phyloP scores from a whole-genome alignment of 2,888 invertebrate species.

The Mechanitis mazaeus region DNA sequence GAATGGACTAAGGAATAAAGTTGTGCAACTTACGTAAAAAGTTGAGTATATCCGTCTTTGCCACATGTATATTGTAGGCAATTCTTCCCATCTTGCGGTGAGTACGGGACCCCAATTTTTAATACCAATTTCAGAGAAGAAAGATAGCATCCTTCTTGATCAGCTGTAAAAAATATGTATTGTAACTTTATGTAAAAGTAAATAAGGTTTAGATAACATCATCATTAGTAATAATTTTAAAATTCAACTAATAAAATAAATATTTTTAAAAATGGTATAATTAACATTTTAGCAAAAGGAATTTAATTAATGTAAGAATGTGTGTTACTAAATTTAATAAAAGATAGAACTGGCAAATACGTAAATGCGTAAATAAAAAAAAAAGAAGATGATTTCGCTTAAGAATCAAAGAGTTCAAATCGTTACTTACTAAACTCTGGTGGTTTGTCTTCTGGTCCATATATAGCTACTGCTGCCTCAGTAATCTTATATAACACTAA shows the following conservation, averaged over 20 bases:
- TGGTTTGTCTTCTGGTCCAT: constrained; percentile 21
- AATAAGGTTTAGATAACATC: too few species aligned
- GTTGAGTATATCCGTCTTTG: constrained; percentile 9
- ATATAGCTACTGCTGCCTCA: constrained; percentile 18
- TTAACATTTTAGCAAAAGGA: too few species aligned
- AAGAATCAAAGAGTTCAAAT: background rate
- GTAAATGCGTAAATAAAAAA: too few species aligned
- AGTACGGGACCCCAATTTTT: constrained; percentile 14
- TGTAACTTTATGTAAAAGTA: too few species aligned
- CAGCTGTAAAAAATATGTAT: constrained; percentile 19
- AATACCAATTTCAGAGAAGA: constrained; percentile 23
- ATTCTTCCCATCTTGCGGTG: constrained; percentile 15
- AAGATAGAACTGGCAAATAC: too few species aligned
- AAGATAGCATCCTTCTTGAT: constrained; percentile 30
- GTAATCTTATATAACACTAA: constrained; percentile 11
- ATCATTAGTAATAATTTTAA: too few species aligned
- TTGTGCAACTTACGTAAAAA: constrained; percentile 11
- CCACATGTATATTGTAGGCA: constrained; percentile 22
- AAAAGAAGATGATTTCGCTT: too few species aligned
- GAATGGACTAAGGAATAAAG: background rate
- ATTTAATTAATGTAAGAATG: too few species aligned
- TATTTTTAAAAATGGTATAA: too few species aligned
- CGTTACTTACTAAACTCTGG: constrained; percentile 22
- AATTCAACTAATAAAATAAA: too few species aligned
- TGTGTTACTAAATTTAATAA: too few species aligned